Percentiles rank a stretch among this genome's conserved stretches.
These are phyloP conservation scores for Microvelia longipes DNA, from an alignment of 1,140 invertebrate genomes.

Conservation along the genomic window DNA sequence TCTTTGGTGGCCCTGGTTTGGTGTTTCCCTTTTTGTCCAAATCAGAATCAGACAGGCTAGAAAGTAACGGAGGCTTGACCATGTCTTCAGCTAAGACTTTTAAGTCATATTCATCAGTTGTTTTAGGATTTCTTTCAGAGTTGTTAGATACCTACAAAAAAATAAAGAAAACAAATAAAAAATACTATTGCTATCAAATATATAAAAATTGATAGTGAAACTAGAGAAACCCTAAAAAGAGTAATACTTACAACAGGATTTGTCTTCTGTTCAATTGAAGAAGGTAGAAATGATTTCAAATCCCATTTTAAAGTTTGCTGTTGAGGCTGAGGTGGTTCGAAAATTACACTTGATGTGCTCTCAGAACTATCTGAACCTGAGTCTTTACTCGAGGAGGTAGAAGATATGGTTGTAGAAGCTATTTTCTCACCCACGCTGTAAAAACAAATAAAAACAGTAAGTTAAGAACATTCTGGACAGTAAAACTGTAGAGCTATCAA, in stretches of 20 bases:
- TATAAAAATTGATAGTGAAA: too few species aligned
- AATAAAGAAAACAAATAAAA: background rate
- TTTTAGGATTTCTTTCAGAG: constrained; percentile 5
- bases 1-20: constrained; percentile 2
- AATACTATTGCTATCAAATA: too few species aligned
- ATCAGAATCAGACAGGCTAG: constrained; percentile 22
- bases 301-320: constrained; percentile 19
- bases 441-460: background rate
- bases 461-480: too few species aligned
- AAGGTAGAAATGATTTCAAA: constrained; percentile 17
- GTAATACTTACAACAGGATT: background rate
- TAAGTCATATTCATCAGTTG: constrained; percentile 17
- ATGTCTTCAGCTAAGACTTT: constrained; percentile 9
- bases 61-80: constrained; percentile 14
- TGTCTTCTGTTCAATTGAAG: background rate
- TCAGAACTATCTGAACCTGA: constrained; percentile 19
- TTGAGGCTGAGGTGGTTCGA: constrained; percentile 14
- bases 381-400: constrained; percentile 18
- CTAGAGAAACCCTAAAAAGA: too few species aligned
- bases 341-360: constrained; percentile 14
- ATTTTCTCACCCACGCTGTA: background rate
- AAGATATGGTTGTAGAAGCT: background rate
- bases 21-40: constrained; percentile 13
- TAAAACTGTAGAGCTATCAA: too few species aligned
- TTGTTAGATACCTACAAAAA: background rate